These are phyloP conservation scores for Brenthis daphne DNA, from an alignment of 2,888 invertebrate species.

Conservation along the genomic window DNA sequence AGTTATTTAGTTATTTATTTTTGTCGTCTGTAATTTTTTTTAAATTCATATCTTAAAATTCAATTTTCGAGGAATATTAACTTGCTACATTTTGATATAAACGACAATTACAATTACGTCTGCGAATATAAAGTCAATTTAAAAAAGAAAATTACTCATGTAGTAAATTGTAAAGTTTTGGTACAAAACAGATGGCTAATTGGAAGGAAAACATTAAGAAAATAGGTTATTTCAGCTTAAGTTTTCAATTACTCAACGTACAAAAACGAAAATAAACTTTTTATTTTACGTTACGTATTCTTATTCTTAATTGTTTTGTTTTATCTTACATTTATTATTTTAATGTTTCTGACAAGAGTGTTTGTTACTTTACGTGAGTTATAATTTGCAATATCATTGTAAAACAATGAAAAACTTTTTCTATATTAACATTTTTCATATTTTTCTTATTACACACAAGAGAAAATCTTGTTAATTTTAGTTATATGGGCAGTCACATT, in stretches of 20 bases:
- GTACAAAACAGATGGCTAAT: constrained; percentile 20
- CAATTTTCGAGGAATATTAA: too few species aligned
- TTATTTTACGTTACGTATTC: constrained; percentile 3
- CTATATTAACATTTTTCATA: too few species aligned
- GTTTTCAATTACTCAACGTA: constrained; percentile 18
- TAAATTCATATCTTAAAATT: too few species aligned
- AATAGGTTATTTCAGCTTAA: constrained; percentile 6
- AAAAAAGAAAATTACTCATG: constrained; percentile 1
- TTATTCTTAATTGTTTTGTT: not conserved
- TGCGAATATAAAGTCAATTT: not conserved
- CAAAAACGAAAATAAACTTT: constrained; percentile 13
- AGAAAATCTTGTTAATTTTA: too few species aligned
- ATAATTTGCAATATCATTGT: not conserved
- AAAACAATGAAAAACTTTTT: not conserved
- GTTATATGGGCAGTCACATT: too few species aligned
- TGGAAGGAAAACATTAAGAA: constrained; percentile 19
- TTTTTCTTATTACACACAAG: too few species aligned
- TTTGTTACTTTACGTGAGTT: too few species aligned
- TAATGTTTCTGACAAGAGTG: too few species aligned
- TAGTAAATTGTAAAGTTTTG: constrained; percentile 4
- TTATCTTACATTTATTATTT: not conserved
- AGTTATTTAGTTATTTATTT: too few species aligned
- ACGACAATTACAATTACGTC: not conserved
- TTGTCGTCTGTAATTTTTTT: too few species aligned
- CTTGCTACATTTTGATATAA: not conserved